Evolutionary conservation across 1,140 invertebrate genomes (phyloP), one percentile per base, ranked within the genome.

Genomic region (Charaxes varanes): DNA sequence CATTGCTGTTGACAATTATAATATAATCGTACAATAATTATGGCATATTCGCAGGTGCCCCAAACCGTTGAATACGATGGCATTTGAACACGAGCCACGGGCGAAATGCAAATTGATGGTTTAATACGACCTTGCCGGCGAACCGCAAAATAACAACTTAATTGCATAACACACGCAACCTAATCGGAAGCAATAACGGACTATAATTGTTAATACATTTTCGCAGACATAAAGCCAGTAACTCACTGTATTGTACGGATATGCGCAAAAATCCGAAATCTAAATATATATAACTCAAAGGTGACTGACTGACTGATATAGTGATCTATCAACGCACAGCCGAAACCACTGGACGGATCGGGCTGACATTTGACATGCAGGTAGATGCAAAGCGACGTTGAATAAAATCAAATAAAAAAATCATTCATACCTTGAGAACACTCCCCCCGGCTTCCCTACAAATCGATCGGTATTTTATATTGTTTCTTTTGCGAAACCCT

Each of bases 21-120:
- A 38, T 23, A 40, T 58, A 55, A 59, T 53, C 51, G 47, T 22
- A 41, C 30, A 49, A 28, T n/a, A 13, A 38, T 38, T 13, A 28
- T 18, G 16, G 14, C 14, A 24, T 24, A 37, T 37, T n/a, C 28
- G 28, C 35, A 48, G 42, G 30, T 48, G 45, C 41, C 34, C 28
- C 33, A 26, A 43, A 32, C 31, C 44, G 34, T 37, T 32, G 35
- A n/a, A n/a, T n/a, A n/a, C 12, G 34, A 44, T 43, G 44, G 23
- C 44, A 59, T 40, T 40, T 57, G 47, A 32, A 42, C 50, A 55
- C 36, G 35, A 37, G 35, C 41, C 21, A 30, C 21, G 22, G 41
- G 41, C 43, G 34, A 42, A 26, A 51, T 33, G 47, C 41, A 50
- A 62, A 65, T 68, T 64, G 58, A 43, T 34, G 55, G 55, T 55